Evolutionary conservation across 2,888 invertebrate genomes (phyloP).

Genomic region (Eudemis profundana): DNA sequence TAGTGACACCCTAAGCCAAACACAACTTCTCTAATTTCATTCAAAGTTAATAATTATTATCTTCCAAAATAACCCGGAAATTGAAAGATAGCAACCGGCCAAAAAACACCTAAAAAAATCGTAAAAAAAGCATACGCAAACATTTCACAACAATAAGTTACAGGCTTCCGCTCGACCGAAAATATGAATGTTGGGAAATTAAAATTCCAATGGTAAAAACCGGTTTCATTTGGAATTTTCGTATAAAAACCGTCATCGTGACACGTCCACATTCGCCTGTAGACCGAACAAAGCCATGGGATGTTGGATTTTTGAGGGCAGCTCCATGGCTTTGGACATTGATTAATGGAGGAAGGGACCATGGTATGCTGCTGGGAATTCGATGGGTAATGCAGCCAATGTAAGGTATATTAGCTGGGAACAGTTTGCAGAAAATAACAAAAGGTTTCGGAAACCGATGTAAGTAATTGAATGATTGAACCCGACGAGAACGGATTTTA

Average conservation of each 20-base stretch:
- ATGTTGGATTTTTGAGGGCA: constrained; percentile 72
- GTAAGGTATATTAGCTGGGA: constrained; percentile 61
- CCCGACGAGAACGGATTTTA: no score
- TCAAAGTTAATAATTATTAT: neutral
- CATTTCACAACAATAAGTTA: constrained; percentile 19
- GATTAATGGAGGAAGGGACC: constrained; percentile 65
- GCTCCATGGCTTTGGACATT: constrained; percentile 66
- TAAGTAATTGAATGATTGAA: neutral
- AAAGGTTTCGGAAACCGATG: neutral
- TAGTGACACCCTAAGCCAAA: no score
- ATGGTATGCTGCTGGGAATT: constrained; percentile 51
- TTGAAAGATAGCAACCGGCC: neutral
- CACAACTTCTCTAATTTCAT: no score
- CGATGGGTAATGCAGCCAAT: constrained; percentile 57
- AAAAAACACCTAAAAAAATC: neutral
- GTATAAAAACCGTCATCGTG: constrained; percentile 45
- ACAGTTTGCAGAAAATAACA: constrained; percentile 34
- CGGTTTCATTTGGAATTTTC: constrained; percentile 42
- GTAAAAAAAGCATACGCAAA: constrained; percentile 19
- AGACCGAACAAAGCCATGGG: constrained; percentile 59
- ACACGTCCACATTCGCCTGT: constrained; percentile 51
- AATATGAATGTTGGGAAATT: constrained; percentile 31
- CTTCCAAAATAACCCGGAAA: neutral
- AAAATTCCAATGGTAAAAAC: constrained; percentile 37
- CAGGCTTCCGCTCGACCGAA: constrained; percentile 7